A percentile compares a stretch with the other conserved stretches of the same genome.
phyloP scores from a whole-genome alignment of 2,797 vertebrate genomes.

The Eleutherodactylus coqui region DNA sequence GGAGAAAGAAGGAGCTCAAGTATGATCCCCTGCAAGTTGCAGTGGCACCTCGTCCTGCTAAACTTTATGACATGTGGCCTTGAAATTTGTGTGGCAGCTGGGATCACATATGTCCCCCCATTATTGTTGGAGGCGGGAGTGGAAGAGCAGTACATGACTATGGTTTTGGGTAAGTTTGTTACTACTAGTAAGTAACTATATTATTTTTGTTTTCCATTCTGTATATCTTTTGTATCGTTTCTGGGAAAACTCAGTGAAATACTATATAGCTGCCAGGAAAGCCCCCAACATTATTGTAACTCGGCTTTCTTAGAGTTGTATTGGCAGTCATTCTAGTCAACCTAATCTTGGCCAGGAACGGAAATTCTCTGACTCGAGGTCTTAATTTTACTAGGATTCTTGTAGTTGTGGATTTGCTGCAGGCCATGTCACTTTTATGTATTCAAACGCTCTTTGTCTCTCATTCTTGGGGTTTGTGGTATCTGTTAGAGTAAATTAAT shows the following conservation, averaged over 20 bases:
- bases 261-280: not conserved
- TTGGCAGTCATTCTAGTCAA: no score
- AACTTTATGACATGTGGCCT: slow-evolving; percentile 86
- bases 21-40: slow-evolving; percentile 75
- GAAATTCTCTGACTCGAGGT: not conserved
- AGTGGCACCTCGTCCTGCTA: slow-evolving; percentile 80
- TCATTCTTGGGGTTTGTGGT: not conserved
- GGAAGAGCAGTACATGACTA: slow-evolving; percentile 88
- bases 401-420: not conserved
- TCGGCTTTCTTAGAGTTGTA: not conserved
- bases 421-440: not conserved
- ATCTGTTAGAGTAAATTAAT: not conserved
- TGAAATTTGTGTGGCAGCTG: slow-evolving; percentile 86
- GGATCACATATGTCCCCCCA: slow-evolving; percentile 84
- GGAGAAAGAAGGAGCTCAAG: slow-evolving; percentile 69
- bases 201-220: not conserved
- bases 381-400: not conserved
- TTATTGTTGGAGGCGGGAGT: slow-evolving; percentile 85
- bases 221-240: not conserved
- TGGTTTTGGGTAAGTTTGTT: slow-evolving; percentile 84
- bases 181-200: not conserved
- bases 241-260: not conserved
- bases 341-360: not conserved
- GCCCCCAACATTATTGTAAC: not conserved
- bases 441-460: not conserved